Evolutionary conservation across 2,113 vertebrate species (phyloP).

Genomic region (Odontophorus gujanensis): DNA sequence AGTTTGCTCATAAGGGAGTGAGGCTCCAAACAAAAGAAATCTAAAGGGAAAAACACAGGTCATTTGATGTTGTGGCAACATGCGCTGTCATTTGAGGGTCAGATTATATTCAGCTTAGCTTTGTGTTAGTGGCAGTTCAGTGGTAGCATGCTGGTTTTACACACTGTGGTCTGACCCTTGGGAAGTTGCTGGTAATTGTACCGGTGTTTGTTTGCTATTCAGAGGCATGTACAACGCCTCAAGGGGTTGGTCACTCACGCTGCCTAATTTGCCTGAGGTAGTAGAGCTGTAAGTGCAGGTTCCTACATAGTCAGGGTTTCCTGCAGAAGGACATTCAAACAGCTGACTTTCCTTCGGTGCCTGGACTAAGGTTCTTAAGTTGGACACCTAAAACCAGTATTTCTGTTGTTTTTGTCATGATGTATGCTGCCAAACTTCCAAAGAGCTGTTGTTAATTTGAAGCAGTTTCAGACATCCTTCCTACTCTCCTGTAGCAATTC

Average conservation of each 20-base stretch:
- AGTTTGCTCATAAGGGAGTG: conserved; percentile 21
- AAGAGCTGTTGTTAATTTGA: not conserved
- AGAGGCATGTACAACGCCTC: not conserved
- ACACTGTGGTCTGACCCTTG: not conserved
- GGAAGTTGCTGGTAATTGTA: not conserved
- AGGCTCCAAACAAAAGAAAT: conserved; percentile 32
- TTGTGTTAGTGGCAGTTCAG: not conserved
- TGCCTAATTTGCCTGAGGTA: not conserved
- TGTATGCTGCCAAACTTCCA: not conserved
- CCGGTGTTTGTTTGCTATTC: not conserved
- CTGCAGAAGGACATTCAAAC: not conserved
- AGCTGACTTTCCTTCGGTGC: not conserved
- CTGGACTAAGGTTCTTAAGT: not conserved
- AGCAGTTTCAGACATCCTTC: not conserved
- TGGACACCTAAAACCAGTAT: not conserved
- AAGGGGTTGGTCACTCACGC: not conserved
- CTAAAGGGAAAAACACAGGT: not conserved
- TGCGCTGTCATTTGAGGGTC: conserved; percentile 2
- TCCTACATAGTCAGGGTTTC: not conserved
- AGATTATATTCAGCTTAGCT: not conserved
- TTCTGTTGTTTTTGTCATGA: not conserved
- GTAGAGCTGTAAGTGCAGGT: not conserved
- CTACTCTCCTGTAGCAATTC: not conserved
- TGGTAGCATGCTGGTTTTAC: not conserved
- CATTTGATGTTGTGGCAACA: not conserved